Base-by-base conservation (phyloP, 2,113 vertebrate species). In the Ibidorhyncha struthersii region DNA sequence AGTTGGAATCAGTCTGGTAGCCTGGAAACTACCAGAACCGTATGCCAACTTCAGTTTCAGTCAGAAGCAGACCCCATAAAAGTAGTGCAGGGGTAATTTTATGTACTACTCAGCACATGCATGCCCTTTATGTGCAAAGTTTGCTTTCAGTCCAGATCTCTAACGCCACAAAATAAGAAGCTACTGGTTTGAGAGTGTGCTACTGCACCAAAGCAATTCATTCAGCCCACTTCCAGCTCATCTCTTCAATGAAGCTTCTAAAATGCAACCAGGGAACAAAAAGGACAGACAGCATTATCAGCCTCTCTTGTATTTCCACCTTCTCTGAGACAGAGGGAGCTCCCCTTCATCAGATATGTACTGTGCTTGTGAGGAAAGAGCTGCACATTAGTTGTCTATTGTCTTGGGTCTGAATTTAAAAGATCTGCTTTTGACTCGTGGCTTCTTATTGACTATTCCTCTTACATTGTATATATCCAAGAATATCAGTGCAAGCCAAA, bases 101-200 rank as follows among this genome's bases (percentile, higher is more conserved):
- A n/a, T 6, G 7, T 38, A 15, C 19, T 53, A 20, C 41, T 74
- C 0, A 1, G 38, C 17, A 29, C 16, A 36, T 3, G 2, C 11
- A 29, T 17, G 20, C 5, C 36, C 26, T 72, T 65, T 8, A 36
- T 5, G 2, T 4, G 10, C 45, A 65, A 12, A 73, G 38, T n/a
- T 72, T 27, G 16, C 30, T 19, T 82, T 76, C 43, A n/a, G 10
- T 20, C 12, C 9, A 38, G 29, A 19, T 41, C 25, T 80, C 36
- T 36, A 86, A 36, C 9, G 22, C 7, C 47, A n/a, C 16, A 59
- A 76, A 63, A 59, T 26, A 82, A 79, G 30, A 32, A 36, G 6
- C 15, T 41, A 29, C 45, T 16, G 6, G 11, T 11, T 14, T 89
- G 27, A 77, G 53, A 69, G 14, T 4, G 49, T 56, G 52, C 15